A percentile compares a stretch with the other conserved stretches of the same genome.
Evolutionary conservation across 2,888 invertebrate species (phyloP).

Genomic region (Clepsis dumicolana): DNA sequence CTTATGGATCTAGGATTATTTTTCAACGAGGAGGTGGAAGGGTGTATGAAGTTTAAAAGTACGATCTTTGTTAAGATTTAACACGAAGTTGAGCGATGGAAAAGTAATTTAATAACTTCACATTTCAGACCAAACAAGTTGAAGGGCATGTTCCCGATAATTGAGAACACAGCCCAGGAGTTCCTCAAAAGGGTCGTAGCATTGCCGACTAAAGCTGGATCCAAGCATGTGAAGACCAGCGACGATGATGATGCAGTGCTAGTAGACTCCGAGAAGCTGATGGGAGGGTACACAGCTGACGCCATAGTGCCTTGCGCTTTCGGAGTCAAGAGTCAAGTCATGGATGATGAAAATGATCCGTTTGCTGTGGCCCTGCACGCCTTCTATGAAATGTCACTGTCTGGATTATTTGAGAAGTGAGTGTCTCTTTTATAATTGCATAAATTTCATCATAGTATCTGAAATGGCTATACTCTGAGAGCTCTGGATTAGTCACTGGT

Average conservation of each 20-base stretch:
- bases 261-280: conserved; percentile 71
- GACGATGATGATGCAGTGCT: conserved; percentile 47
- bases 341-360: conserved; percentile 75
- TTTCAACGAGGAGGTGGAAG: no score
- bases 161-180: conserved; percentile 74
- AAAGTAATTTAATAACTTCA: neutral
- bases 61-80: no score
- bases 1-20: no score
- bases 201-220: conserved; percentile 51
- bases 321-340: conserved; percentile 76
- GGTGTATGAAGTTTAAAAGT: no score
- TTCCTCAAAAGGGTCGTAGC: conserved; percentile 64
- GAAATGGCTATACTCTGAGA: no score
- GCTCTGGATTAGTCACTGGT: no score
- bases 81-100: neutral
- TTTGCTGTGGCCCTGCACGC: conserved; percentile 79
- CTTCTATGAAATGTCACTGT: conserved; percentile 76
- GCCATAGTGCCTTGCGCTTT: conserved; percentile 82
- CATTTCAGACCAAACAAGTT: conserved; percentile 78
- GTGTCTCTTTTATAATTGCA: conserved; percentile 53
- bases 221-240: neutral
- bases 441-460: no score
- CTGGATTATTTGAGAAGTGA: conserved; percentile 80
- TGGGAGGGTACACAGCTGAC: conserved; percentile 81
- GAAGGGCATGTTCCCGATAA: conserved; percentile 77